A percentile compares a stretch with the other conserved stretches of the same genome.
Conservation (phyloP, 2,797 vertebrate genomes). For the Taenioides sp. region DNA sequence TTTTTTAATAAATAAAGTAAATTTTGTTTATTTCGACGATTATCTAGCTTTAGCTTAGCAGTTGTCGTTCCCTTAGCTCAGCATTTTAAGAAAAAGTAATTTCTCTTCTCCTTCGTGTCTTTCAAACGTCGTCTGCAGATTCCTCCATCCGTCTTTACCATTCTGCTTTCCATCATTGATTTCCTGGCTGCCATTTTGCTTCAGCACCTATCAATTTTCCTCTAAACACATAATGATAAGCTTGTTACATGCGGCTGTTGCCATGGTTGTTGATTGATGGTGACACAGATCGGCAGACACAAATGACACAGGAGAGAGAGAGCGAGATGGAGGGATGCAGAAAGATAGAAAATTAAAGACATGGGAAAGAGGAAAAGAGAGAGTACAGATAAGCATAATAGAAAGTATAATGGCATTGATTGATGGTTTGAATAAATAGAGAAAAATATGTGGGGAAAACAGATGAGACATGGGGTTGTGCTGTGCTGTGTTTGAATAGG, state of each 20-base stretch:
- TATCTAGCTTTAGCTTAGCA: background rate
- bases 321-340: constrained; percentile 32
- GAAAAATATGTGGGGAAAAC: constrained; percentile 6
- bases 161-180: constrained; percentile 53
- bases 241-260: constrained; percentile 61
- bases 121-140: constrained; percentile 20
- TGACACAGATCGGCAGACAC: constrained; percentile 44
- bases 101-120: constrained; percentile 36
- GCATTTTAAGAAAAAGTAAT: constrained; percentile 3
- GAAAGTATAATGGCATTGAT: constrained; percentile 17
- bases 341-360: constrained; percentile 27
- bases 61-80: constrained; percentile 9
- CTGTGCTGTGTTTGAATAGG: background rate
- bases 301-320: constrained; percentile 34
- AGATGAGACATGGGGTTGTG: background rate
- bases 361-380: constrained; percentile 17
- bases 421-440: constrained; percentile 18
- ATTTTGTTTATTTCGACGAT: background rate
- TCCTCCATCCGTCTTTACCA: constrained; percentile 27
- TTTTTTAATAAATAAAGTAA: no score
- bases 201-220: constrained; percentile 62
- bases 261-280: constrained; percentile 75
- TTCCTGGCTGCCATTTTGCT: constrained; percentile 47
- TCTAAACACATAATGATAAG: constrained; percentile 69
- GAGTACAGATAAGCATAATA: background rate